Evolutionary conservation across 2,888 invertebrate genomes (phyloP).

Genomic region (Ceraclea dissimilis): DNA sequence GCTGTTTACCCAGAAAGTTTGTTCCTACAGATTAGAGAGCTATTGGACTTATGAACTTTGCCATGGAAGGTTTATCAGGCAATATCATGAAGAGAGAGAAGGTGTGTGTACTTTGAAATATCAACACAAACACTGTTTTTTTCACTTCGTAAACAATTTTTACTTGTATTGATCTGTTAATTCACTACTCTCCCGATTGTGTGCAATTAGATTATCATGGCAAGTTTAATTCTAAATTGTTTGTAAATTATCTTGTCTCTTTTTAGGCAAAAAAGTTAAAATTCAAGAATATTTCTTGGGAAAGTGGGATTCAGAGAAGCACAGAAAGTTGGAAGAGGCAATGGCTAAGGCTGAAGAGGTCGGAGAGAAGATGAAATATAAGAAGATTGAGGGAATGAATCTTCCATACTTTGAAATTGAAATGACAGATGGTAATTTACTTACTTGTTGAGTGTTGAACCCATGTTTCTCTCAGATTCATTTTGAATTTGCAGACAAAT

Average conservation of each 20-base stretch:
- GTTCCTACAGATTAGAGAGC: slow-evolving; percentile 79
- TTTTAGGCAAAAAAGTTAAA: slow-evolving; percentile 62
- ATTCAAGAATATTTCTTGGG: slow-evolving; percentile 83
- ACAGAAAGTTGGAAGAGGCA: slow-evolving; percentile 48
- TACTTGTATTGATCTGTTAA: too few relatives aligned
- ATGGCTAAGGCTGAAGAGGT: slow-evolving; percentile 41
- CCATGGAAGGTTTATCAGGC: slow-evolving; percentile 83
- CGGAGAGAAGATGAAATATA: slow-evolving; percentile 51
- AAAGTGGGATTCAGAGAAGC: slow-evolving; percentile 61
- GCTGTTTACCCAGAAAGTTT: slow-evolving; percentile 69
- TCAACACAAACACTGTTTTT: too few relatives aligned
- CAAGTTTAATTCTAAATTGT: too few relatives aligned
- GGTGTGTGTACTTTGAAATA: slow-evolving; percentile 35
- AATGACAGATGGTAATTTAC: slow-evolving; percentile 66
- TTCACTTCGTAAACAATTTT: too few relatives aligned
- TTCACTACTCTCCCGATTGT: too few relatives aligned
- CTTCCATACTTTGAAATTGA: slow-evolving; percentile 83
- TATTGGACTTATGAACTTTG: slow-evolving; percentile 98
- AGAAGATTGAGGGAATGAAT: slow-evolving; percentile 80
- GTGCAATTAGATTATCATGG: too few relatives aligned
- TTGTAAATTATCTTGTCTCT: too few relatives aligned
- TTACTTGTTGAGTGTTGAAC: not conserved
- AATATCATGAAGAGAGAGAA: slow-evolving; percentile 94
- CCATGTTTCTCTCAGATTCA: too few relatives aligned
- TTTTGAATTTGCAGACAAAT: too few relatives aligned